phyloP scores from a whole-genome alignment of 2,888 invertebrate species.

The Dasypolia templi region DNA sequence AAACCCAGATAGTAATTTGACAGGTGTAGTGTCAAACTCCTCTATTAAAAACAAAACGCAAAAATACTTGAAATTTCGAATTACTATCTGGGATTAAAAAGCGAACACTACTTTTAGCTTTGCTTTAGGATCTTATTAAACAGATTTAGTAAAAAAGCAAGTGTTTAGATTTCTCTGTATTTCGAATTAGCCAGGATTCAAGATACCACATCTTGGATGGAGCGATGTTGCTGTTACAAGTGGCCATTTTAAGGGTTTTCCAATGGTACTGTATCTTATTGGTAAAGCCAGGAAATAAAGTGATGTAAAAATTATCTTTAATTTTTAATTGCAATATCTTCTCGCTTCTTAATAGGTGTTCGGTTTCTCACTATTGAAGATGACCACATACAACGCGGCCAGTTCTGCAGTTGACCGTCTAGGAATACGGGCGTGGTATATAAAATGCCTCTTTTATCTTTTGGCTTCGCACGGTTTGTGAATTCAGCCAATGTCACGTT shows the following conservation, averaged over 20 bases:
- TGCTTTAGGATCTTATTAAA: slow-evolving; percentile 48
- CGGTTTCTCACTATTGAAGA: neutral
- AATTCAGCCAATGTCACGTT: too few species aligned
- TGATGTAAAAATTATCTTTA: slow-evolving; percentile 47
- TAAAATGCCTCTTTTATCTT: neutral
- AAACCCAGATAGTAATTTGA: too few species aligned
- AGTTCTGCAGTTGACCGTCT: neutral
- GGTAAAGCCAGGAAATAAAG: slow-evolving; percentile 59
- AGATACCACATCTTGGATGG: slow-evolving; percentile 22
- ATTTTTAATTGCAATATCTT: slow-evolving; percentile 9
- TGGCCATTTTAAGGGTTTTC: slow-evolving; percentile 40
- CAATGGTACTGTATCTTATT: slow-evolving; percentile 47
- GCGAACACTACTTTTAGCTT: too few species aligned
- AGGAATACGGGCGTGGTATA: neutral
- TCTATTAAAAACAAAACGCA: too few species aligned
- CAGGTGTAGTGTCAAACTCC: too few species aligned
- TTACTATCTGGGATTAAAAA: too few species aligned
- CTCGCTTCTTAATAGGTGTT: neutral
- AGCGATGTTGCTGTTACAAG: slow-evolving; percentile 31
- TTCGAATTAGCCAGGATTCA: slow-evolving; percentile 16
- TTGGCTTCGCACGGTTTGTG: too few species aligned
- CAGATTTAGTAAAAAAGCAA: slow-evolving; percentile 11
- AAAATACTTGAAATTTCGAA: too few species aligned
- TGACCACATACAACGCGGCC: neutral
- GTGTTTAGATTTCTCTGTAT: slow-evolving; percentile 24